phyloP scores from a whole-genome alignment of 2,888 invertebrate species.

The Rosalia funebris region DNA sequence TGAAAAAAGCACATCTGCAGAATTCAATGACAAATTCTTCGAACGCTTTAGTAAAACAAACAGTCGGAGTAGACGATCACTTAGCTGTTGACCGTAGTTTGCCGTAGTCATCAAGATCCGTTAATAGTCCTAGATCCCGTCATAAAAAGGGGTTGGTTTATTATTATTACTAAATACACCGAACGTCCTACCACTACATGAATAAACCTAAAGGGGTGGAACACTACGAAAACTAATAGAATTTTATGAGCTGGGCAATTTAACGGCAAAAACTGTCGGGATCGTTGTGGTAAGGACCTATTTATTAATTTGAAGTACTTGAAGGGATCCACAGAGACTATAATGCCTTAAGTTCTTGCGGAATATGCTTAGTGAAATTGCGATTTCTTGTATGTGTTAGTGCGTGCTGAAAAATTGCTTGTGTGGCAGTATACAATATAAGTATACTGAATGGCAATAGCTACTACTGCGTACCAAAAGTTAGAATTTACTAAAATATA shows the following conservation, averaged over 20 bases:
- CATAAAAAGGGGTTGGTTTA: slow-evolving; percentile 21
- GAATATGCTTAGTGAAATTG: no score
- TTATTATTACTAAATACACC: slow-evolving; percentile 11
- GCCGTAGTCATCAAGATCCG: slow-evolving; percentile 9
- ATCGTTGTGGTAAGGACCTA: background rate
- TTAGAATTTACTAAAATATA: no score
- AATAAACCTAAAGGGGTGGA: background rate
- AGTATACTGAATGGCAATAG: no score
- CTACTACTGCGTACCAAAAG: no score
- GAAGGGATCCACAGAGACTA: no score
- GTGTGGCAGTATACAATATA: no score
- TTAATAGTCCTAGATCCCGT: slow-evolving; percentile 4
- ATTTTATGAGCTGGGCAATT: slow-evolving; percentile 4
- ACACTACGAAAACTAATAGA: slow-evolving; percentile 16
- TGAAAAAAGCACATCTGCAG: background rate
- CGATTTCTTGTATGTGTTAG: no score
- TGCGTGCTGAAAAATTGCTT: no score
- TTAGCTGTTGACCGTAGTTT: slow-evolving; percentile 23
- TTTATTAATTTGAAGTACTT: no score
- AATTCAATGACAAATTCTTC: background rate
- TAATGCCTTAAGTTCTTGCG: no score
- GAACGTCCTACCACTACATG: background rate
- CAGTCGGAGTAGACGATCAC: slow-evolving; percentile 21
- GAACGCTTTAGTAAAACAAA: slow-evolving; percentile 19
- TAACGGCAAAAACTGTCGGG: background rate